These are phyloP conservation scores for Miltochrista miniata DNA, from an alignment of 2,888 invertebrate species.

Conservation along the genomic window DNA sequence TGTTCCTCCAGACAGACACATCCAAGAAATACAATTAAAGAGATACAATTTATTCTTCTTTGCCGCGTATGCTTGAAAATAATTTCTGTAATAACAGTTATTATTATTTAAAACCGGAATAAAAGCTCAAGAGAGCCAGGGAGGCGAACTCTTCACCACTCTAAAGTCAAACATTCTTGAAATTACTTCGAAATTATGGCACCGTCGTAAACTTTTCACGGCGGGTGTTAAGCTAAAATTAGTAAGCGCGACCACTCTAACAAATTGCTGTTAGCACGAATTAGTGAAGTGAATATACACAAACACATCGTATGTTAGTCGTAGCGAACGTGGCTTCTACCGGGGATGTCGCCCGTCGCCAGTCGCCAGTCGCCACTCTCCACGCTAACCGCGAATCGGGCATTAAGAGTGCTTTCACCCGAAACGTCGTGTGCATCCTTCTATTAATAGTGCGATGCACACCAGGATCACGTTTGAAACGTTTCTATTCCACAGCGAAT, in stretches of 20 bases:
- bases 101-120: slow-evolving; percentile 58
- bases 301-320: slow-evolving; percentile 63
- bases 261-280: slow-evolving; percentile 76
- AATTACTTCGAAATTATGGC: slow-evolving; percentile 78
- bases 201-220: slow-evolving; percentile 75
- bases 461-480: slow-evolving; percentile 70
- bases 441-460: slow-evolving; percentile 72
- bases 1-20: too few species aligned
- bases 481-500: slow-evolving; percentile 79
- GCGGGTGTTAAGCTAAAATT: slow-evolving; percentile 77
- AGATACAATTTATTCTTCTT: not conserved
- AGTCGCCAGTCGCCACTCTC: too few species aligned
- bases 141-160: slow-evolving; percentile 67
- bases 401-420: slow-evolving; percentile 82
- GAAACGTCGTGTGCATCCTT: slow-evolving; percentile 76
- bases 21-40: too few species aligned
- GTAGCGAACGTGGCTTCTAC: slow-evolving; percentile 49
- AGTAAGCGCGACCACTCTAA: slow-evolving; percentile 73
- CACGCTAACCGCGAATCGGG: slow-evolving; percentile 69
- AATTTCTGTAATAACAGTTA: slow-evolving; percentile 32
- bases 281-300: slow-evolving; percentile 70
- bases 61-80: slow-evolving; percentile 19
- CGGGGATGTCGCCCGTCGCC: slow-evolving; percentile 68
- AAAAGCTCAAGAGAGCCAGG: slow-evolving; percentile 54
- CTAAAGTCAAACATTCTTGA: slow-evolving; percentile 75